Conservation (phyloP, 2,113 vertebrate genomes). For the Oryzias javanicus region DNA sequence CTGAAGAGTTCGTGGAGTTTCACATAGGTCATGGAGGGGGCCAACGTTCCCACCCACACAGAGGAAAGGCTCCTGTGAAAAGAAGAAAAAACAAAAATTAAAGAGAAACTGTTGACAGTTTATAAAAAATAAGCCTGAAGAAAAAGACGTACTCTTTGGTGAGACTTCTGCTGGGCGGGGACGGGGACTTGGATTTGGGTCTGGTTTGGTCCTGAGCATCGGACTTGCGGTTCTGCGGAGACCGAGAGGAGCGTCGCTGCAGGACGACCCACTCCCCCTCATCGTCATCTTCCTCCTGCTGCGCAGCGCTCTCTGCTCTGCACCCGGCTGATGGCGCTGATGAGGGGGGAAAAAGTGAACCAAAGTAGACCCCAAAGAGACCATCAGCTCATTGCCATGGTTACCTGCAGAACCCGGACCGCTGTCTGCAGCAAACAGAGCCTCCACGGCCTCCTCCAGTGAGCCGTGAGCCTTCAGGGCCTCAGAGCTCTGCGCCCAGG, state of each 20-base stretch:
- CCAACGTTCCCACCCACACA: slow-evolving; percentile 72
- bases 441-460: slow-evolving; percentile 68
- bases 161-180: slow-evolving; percentile 2
- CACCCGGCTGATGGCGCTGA: fast-evolving
- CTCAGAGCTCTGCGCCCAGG: slow-evolving; percentile 65
- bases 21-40: slow-evolving; percentile 53
- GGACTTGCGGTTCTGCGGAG: slow-evolving; percentile 6
- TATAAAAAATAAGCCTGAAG: neutral
- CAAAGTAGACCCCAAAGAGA: fast-evolving
- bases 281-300: neutral
- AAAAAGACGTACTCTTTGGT: neutral
- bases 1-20: slow-evolving; percentile 69
- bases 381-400: neutral
- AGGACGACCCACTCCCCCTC: slow-evolving; percentile 35
- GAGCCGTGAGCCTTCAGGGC: slow-evolving; percentile 66
- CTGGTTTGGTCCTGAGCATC: neutral
- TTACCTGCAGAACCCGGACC: slow-evolving; percentile 11
- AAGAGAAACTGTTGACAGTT: neutral
- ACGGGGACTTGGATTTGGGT: slow-evolving; percentile 28
- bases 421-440: slow-evolving; percentile 47
- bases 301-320: neutral
- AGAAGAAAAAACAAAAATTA: neutral
- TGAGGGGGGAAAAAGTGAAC: neutral
- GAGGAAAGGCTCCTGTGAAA: slow-evolving; percentile 58
- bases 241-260: slow-evolving; percentile 10